Percentiles rank a stretch among this genome's conserved stretches.
phyloP scores from a whole-genome alignment of 35 echinoderm and acorn worm species.

The Ophioderma brevispina region DNA sequence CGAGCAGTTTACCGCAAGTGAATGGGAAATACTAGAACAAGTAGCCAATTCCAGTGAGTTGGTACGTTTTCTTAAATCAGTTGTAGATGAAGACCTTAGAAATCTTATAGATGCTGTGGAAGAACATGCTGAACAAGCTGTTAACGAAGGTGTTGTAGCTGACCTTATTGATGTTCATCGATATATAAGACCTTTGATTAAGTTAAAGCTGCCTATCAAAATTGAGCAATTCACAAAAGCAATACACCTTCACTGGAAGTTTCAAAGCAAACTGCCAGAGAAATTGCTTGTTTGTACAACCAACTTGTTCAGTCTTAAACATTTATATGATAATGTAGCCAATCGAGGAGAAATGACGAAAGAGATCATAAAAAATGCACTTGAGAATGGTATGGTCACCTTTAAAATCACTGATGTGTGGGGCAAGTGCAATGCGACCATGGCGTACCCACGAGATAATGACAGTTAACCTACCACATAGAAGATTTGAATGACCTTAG shows the following conservation, averaged over 20 bases:
- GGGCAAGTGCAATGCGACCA: not conserved
- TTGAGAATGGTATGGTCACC: not conserved
- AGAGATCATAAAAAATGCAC: conserved; percentile 30
- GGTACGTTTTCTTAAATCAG: conserved; percentile 15
- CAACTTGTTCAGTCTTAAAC: conserved; percentile 1
- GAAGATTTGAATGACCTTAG: conserved; percentile 36
- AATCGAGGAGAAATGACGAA: conserved; percentile 47
- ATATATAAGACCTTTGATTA: conserved; percentile 11
- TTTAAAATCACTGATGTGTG: not conserved
- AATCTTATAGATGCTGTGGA: conserved; percentile 32
- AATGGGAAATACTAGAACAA: not conserved
- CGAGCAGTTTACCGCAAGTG: not conserved
- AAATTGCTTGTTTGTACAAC: too few relatives aligned
- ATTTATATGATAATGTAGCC: conserved; percentile 40
- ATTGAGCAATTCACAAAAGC: not conserved
- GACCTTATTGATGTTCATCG: conserved; percentile 38
- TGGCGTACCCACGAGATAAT: conserved; percentile 11
- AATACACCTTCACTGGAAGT: too few relatives aligned
- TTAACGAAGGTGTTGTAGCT: conserved; percentile 3
- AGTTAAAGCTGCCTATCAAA: not conserved
- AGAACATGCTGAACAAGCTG: conserved; percentile 11
- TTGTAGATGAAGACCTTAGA: conserved; percentile 30
- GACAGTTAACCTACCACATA: not conserved
- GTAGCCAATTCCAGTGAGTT: not conserved
- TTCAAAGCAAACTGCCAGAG: too few relatives aligned